Percentiles rank a stretch among this genome's conserved stretches.
phyloP scores from a whole-genome alignment of 1,140 invertebrate species.

The Antheraea pernyi region DNA sequence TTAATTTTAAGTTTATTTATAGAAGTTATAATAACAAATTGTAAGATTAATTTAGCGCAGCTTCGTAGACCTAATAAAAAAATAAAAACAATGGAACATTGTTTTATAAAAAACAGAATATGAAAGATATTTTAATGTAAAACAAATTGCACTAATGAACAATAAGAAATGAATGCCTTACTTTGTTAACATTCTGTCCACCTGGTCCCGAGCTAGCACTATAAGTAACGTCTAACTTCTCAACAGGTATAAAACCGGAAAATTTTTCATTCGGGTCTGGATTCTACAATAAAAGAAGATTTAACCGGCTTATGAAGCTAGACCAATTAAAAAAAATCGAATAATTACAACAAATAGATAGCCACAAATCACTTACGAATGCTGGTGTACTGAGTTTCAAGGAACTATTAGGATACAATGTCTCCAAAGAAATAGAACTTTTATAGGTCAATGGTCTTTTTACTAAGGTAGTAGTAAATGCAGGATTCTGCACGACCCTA shows the following conservation, averaged over 20 bases:
- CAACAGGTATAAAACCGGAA: conserved; percentile 88
- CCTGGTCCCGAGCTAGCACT: conserved; percentile 92
- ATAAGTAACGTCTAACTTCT: conserved; percentile 90
- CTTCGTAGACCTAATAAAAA: too few species aligned
- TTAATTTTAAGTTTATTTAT: too few species aligned
- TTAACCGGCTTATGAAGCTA: neutral
- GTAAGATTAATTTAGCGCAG: too few species aligned
- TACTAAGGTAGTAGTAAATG: conserved; percentile 47
- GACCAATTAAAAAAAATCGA: too few species aligned
- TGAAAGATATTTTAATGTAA: too few species aligned
- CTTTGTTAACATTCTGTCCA: conserved; percentile 95
- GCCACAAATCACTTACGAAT: conserved; percentile 79
- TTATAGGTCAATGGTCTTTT: conserved; percentile 79
- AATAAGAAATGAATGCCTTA: conserved; percentile 41
- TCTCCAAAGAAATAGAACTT: conserved; percentile 87
- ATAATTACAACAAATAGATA: neutral
- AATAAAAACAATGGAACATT: too few species aligned
- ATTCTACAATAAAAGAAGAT: conserved; percentile 56
- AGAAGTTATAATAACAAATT: too few species aligned
- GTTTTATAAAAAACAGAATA: too few species aligned
- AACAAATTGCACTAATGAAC: too few species aligned
- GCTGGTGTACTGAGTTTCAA: conserved; percentile 84
- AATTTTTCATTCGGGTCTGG: conserved; percentile 82
- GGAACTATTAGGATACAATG: conserved; percentile 88
- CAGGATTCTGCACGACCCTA: conserved; percentile 40